Base-by-base conservation (phyloP, 1,140 invertebrate genomes). In the Apis dorsata region DNA sequence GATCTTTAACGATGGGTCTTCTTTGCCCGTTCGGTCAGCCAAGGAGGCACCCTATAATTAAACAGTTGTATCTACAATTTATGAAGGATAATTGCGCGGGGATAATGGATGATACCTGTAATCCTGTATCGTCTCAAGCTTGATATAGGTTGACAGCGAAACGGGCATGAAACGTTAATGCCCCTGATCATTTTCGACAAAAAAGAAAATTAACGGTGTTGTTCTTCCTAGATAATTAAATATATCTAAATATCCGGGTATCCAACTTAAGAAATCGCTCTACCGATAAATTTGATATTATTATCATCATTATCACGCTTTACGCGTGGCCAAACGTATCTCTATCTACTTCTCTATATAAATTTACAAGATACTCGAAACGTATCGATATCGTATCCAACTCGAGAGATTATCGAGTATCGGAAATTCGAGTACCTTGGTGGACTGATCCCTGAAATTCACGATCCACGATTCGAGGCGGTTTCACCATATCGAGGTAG, bases 391-490 rank as follows among this genome's bases (percentile, higher is more conserved):
- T 3, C 1, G 12, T 44, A 17, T 77, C 53, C 24, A 49, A 11
- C 63, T 15, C 55, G 55, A n/a, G 24, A 28, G 28, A 55, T n/a
- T 28, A 3, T 5, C 34, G 53, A 17, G 28, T 12, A 70, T 70
- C n/a, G 66, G n/a, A 10, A 12, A 28, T 28, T 24, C 17, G 24
- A n/a, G 0, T 5, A 34, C 24, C 17, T 21, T 81, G n/a, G 17
- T 8, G 19, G 24, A 19, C 2, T n/a, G 53, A 72, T 86, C 63
- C 62, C 86, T 77, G 65, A 84, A 86, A 86, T 75, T 86, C 81
- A 72, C 85, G 76, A 87, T 86, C 74, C 85, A 77, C 76, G 86
- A 79, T 83, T 79, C 76, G 49, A 84, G 71, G 85, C 72, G 85
- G 81, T 79, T 69, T 76, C 34, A 59, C 76, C 69, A 70, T 80